Base-by-base conservation (phyloP, 2,113 vertebrate genomes). In the Rhinoptilus africanus region DNA sequence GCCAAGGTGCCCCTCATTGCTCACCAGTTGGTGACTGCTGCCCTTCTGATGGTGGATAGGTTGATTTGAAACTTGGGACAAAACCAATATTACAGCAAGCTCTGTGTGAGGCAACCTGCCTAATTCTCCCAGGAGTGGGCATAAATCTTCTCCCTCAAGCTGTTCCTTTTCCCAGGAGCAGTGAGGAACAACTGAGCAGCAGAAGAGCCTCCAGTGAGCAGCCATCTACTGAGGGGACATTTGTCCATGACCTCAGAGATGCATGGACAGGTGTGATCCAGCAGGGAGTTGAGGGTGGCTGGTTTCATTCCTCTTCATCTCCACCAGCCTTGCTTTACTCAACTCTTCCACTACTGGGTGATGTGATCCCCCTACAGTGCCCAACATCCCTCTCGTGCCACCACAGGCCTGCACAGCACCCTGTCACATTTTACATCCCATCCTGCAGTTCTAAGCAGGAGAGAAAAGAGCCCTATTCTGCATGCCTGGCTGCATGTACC, bases 31-130 rank as follows among this genome's bases (percentile, higher is more conserved):
- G 19, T 72, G 56, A 12, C 67, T 85, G 19, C 71, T 85, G 32
- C 19, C 28, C 18, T 14, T 81, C 45, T 78, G 30, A 27, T 4
- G 0, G 16, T 18, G 4, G 0, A 1, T 32, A 50, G 14, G 4
- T 41, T 39, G 30, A 12, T 51, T 34, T 73, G 80, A 93, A 86
- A 88, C 23, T 16, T 54, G 32, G 14, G 12, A 14, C 35, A 78
- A 90, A 93, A 82, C 4, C 24, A 30, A 2, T 10, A 32, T 2
- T 71, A 16, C 60, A 71, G 41, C 2, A 4, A 35, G 22, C 3
- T 74, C 35, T 39, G 2, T 41, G 24, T 39, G 30, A 94, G 54
- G 14, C 32, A 79, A 19, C 13, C 9, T 69, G 39, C 17, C 24
- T 47, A 8, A 32, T 88, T 67, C 84, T 81, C 45, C 63, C 26